Conservation (phyloP, 2,113 vertebrate species). For the Oceanites oceanicus region DNA sequence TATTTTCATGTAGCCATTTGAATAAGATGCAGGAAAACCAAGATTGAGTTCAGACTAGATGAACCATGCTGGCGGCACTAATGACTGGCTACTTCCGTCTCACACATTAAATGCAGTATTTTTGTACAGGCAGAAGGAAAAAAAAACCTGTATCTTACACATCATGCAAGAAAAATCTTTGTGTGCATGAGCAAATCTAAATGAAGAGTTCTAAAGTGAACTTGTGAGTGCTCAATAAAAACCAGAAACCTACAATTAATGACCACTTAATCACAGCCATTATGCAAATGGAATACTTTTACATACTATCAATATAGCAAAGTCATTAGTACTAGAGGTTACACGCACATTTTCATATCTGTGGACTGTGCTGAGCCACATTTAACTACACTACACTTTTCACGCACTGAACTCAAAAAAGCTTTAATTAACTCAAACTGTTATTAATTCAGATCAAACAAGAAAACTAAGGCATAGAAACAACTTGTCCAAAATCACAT, state of each 20-base stretch:
- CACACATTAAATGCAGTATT: neutral
- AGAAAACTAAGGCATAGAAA: neutral
- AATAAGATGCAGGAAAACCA: neutral
- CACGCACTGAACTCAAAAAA: neutral
- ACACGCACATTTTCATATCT: fast-evolving
- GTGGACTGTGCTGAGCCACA: neutral
- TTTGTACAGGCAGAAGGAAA: neutral
- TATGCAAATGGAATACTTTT: neutral
- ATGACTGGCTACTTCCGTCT: neutral
- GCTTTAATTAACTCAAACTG: neutral
- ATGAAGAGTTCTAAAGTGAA: neutral
- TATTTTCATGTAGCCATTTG: neutral
- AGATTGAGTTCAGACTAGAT: neutral
- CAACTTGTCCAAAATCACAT: neutral
- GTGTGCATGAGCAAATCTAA: neutral
- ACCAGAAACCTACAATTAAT: neutral
- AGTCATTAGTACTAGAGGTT: neutral
- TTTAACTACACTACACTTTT: neutral
- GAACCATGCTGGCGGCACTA: neutral
- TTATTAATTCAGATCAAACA: neutral
- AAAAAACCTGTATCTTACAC: fast-evolving
- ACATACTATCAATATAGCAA: neutral
- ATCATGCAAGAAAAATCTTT: neutral
- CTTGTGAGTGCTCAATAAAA: neutral
- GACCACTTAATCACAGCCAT: neutral